Evolutionary conservation across 2,113 vertebrate genomes (phyloP).

Genomic region (Ctenodactylus gundi): DNA sequence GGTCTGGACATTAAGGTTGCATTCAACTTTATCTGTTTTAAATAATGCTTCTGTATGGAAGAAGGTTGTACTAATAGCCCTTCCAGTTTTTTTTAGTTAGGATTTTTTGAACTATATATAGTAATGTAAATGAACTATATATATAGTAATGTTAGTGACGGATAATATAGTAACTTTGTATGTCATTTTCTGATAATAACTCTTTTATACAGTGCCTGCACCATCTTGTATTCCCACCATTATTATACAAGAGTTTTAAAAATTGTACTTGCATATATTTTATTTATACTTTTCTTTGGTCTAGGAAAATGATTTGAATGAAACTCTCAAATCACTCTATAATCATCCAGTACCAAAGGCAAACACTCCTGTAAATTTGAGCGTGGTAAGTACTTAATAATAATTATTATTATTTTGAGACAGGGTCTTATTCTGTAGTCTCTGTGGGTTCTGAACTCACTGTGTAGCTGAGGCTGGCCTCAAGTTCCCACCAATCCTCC

Average conservation of each 20-base stretch:
- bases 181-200: neutral
- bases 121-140: neutral
- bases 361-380: constrained; percentile 93
- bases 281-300: constrained; percentile 50
- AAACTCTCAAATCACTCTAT: constrained; percentile 93
- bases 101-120: neutral
- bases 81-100: neutral
- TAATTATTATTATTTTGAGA: too few relatives aligned
- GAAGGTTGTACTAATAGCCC: neutral
- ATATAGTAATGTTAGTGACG: neutral
- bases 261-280: neutral
- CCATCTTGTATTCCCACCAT: neutral
- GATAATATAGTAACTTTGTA: neutral
- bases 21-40: neutral
- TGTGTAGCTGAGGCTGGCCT: too few relatives aligned
- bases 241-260: neutral
- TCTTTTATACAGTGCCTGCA: neutral
- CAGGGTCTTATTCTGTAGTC: too few relatives aligned
- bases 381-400: constrained; percentile 89
- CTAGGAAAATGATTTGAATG: constrained; percentile 95
- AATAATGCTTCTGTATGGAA: neutral
- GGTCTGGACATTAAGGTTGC: neutral
- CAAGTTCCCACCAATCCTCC: too few relatives aligned
- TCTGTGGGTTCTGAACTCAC: too few relatives aligned
- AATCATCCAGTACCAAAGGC: constrained; percentile 94